Percentiles rank a stretch among this genome's conserved stretches.
Conservation (phyloP, 2,888 invertebrate genomes). For the Octonoba sinensis region DNA sequence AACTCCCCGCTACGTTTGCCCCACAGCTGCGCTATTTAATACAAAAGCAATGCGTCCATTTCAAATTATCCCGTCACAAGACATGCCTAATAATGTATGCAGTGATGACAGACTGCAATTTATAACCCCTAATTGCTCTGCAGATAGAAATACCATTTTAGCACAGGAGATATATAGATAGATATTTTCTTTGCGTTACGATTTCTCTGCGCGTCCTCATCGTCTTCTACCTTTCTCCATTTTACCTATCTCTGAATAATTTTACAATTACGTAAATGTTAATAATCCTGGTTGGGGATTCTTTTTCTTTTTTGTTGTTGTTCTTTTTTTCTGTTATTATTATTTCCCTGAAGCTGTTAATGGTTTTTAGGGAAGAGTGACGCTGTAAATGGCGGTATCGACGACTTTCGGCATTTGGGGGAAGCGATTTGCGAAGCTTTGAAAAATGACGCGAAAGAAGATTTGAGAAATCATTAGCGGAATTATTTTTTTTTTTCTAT, state of each 20-base stretch:
- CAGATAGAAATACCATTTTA: slow-evolving; percentile 26
- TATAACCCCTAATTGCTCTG: slow-evolving; percentile 51
- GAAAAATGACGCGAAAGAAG: slow-evolving; percentile 52
- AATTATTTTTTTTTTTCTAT: slow-evolving; percentile 8
- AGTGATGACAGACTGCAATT: slow-evolving; percentile 58
- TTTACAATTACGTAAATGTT: slow-evolving; percentile 55
- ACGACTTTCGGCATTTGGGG: background rate
- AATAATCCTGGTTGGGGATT: slow-evolving; percentile 39
- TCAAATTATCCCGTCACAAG: slow-evolving; percentile 30
- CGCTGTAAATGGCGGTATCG: slow-evolving; percentile 34
- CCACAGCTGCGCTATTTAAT: slow-evolving; percentile 39
- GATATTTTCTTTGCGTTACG: background rate
- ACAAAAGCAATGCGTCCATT: slow-evolving; percentile 34
- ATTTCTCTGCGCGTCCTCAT: background rate
- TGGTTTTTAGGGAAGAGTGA: slow-evolving; percentile 32
- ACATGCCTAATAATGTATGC: slow-evolving; percentile 36
- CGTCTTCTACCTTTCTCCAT: slow-evolving; percentile 3
- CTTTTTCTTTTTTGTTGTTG: slow-evolving; percentile 5
- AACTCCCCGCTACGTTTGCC: slow-evolving; percentile 32
- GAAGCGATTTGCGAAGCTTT: slow-evolving; percentile 17
- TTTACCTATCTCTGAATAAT: slow-evolving; percentile 42
- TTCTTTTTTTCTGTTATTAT: slow-evolving; percentile 12
- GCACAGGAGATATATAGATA: background rate
- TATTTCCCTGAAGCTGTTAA: slow-evolving; percentile 31
- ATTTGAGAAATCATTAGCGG: slow-evolving; percentile 52